These are phyloP conservation scores for Oscheius myriophilus DNA, from an alignment of 2,888 invertebrate species.

Conservation along the genomic window DNA sequence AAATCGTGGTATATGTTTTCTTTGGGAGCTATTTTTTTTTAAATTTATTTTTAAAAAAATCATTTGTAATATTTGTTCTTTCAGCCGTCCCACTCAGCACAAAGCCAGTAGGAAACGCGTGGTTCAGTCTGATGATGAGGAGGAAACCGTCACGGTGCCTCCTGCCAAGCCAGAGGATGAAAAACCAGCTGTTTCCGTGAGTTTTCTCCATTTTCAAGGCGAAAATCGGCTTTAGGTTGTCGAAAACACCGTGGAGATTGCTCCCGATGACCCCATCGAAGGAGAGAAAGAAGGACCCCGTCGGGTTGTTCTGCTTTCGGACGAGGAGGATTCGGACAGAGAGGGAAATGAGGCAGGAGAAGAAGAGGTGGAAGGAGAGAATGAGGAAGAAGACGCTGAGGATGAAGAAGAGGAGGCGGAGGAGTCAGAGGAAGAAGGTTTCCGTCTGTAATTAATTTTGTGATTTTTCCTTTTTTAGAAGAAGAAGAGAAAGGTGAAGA, in stretches of 20 bases:
- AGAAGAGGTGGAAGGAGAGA: conserved; percentile 6
- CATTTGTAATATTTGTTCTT: too few relatives aligned
- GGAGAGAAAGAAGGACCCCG: background rate
- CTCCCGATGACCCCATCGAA: background rate
- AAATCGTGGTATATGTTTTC: too few relatives aligned
- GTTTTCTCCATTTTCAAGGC: too few relatives aligned
- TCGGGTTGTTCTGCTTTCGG: background rate
- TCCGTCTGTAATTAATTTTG: background rate
- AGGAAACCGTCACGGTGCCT: background rate
- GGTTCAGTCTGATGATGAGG: conserved; percentile 14
- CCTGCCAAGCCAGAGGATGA: too few relatives aligned
- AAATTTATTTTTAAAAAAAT: too few relatives aligned
- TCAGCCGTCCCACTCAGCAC: background rate
- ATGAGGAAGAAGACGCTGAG: conserved; percentile 23
- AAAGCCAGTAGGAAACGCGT: background rate
- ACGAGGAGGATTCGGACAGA: conserved; percentile 12
- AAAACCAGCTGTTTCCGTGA: background rate
- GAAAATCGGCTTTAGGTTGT: too few relatives aligned
- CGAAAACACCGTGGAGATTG: background rate
- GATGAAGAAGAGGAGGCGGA: conserved; percentile 23
- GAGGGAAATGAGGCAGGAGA: conserved; percentile 15
- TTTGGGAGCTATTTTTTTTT: too few relatives aligned
- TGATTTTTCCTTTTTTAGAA: conserved; percentile 1
- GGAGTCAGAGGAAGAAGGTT: conserved; percentile 7
- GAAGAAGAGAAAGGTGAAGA: conserved; percentile 31